Evolutionary conservation across 2,113 vertebrate genomes (phyloP).

Genomic region (Pyxicephalus adspersus): DNA sequence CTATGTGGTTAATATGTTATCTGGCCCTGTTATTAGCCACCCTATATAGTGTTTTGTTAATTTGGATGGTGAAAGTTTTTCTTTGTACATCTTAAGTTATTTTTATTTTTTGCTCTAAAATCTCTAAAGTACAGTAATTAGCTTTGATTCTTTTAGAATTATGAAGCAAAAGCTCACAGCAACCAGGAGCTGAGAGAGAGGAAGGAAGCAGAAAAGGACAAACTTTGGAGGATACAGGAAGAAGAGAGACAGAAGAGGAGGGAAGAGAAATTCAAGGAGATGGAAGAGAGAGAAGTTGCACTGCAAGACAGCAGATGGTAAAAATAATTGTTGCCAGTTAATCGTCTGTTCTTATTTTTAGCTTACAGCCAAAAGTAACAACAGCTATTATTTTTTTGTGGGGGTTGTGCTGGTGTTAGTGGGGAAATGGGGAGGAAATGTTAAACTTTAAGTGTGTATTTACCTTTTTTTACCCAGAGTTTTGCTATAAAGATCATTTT

Average conservation of each 20-base stretch:
- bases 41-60: too few species aligned
- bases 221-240: slow-evolving; percentile 56
- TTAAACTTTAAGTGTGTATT: too few species aligned
- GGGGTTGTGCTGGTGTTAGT: too few species aligned
- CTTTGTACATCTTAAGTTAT: background rate
- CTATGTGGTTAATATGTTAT: too few species aligned
- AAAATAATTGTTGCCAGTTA: background rate
- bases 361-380: too few species aligned
- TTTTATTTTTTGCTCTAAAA: background rate
- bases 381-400: too few species aligned
- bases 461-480: too few species aligned
- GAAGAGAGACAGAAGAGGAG: slow-evolving; percentile 59
- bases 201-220: slow-evolving; percentile 51
- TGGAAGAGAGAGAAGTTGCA: background rate
- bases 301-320: slow-evolving; percentile 59
- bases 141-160: background rate
- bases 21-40: too few species aligned
- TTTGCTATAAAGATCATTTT: too few species aligned
- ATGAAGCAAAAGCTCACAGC: background rate
- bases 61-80: background rate
- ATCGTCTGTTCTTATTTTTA: too few species aligned
- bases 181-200: slow-evolving; percentile 34
- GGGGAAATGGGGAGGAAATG: too few species aligned
- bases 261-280: slow-evolving; percentile 57
- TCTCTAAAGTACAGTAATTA: background rate